Evolutionary conservation across 2,888 invertebrate species (phyloP), one percentile per base, ranked within the genome.

Genomic region (Crocallis elinguaria): DNA sequence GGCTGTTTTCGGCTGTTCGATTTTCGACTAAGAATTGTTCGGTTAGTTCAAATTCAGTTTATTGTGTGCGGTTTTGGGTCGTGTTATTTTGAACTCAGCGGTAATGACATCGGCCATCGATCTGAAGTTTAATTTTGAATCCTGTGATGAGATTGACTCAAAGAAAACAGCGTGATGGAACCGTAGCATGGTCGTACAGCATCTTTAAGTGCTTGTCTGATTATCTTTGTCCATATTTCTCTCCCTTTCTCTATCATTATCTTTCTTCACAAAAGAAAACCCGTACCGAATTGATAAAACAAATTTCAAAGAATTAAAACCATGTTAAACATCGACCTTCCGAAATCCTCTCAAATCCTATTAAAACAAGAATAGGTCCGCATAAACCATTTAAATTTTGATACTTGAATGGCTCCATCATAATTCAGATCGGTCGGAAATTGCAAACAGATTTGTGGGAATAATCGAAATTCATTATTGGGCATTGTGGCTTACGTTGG

Each of bases 381-480:
- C 11, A 19, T 19, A 17, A 21, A 36, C 7, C 11, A 4, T 19
- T 19, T 19, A 19, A 19, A 12, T 36, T 19, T n/a, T 36, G 19
- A 36, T 36, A 38, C 25, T 27, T 39, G 16, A 39, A 37, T 14
- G n/a, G 13, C 9, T 37, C 2, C 37, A 37, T 39, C 39, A 16
- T 39, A 16, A 39, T 39, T 39, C 23, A 4, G 23, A 23, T 37
- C 23, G 1, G 12, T 8, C 23, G 37, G 13, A 23, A 23, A 37
- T 13, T 1, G 37, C 37, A 37, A 37, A 37, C 37, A 23, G 23
- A 37, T 37, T 37, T 21, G 37, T 23, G 23, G 21, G 19, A 21
- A 23, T 14, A 7, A 37, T 37, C 3, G 23, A 23, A 37, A 23
- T 37, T 37, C 23, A 37, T 37, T 37, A 37, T 21, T 21, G 11